phyloP scores from a whole-genome alignment of 1,140 invertebrate genomes.

The Manduca sexta region DNA sequence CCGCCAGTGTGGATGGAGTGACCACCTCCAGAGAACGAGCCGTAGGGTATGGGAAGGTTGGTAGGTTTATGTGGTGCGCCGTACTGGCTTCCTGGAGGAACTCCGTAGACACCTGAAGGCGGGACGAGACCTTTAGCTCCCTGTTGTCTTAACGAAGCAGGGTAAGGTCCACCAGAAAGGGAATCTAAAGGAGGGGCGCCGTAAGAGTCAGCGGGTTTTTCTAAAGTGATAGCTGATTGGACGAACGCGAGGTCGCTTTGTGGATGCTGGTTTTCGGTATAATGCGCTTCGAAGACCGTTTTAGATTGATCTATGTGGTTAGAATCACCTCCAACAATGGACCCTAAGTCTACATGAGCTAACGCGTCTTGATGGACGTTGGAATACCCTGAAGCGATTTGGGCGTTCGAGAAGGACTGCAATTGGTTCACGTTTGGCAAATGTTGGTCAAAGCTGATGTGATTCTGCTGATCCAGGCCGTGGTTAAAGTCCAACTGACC shows the following conservation, averaged over 20 bases:
- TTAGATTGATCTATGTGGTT: conserved; percentile 70
- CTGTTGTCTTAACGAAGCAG: conserved; percentile 59
- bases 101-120: conserved; percentile 73
- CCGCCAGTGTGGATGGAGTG: conserved; percentile 60
- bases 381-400: conserved; percentile 54
- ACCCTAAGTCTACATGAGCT: conserved; percentile 62
- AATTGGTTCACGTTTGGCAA: conserved; percentile 30
- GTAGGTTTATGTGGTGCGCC: conserved; percentile 72
- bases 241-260: conserved; percentile 29
- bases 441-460: too few species aligned
- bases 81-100: conserved; percentile 72
- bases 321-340: conserved; percentile 62
- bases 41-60: conserved; percentile 63
- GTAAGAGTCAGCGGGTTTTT: conserved; percentile 63
- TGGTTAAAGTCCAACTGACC: too few species aligned
- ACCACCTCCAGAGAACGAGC: conserved; percentile 56
- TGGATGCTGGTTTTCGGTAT: conserved; percentile 46
- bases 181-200: conserved; percentile 69
- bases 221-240: conserved; percentile 21
- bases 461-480: neutral
- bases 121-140: conserved; percentile 71
- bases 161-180: conserved; percentile 67
- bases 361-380: conserved; percentile 65
- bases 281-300: conserved; percentile 70
- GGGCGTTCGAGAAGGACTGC: conserved; percentile 35